Evolutionary conservation across 2,113 vertebrate genomes (phyloP), one percentile per base, ranked within the genome.

Genomic region (Poeciliopsis retropinna): DNA sequence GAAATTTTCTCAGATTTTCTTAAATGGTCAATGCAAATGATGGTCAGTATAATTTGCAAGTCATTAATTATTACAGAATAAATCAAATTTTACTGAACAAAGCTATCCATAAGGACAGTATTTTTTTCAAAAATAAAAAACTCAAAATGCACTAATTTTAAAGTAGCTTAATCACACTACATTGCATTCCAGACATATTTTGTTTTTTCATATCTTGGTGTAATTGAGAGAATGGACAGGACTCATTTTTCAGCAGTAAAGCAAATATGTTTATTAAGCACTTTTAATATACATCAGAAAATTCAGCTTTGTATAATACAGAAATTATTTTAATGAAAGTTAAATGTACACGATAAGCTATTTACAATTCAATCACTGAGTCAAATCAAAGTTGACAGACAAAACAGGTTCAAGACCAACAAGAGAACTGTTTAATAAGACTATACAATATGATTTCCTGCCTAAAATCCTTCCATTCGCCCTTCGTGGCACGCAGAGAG

Each of bases 211-310:
- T 41, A 15, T 41, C 39, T 14, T 14, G 39, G 5, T 19, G 44
- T 5, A 47, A 6, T 47, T 47, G 44, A 47, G 69, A 54, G n/a
- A 76, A 71, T 10, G 0, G 1, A 6, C 32, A 37, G 64, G 31
- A 29, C 22, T 19, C 51, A 2, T 29, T 72, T 87, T 89, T 92
- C 89, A 89, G 96, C 95, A 96, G 96, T 96, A 98, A 98, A 97
- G 97, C 97, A 98, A 98, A 98, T 98, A 98, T 97, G 98, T 99
- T 99, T 99, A 99, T 99, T 99, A 96, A 97, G 97, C 96, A 97
- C 95, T 97, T 37, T 97, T 97, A 96, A 97, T 98, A 98, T 97
- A 97, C 96, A 97, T 95, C 95, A 94, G 95, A 94, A 93, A 95
- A 95, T 95, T 95, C 94, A 1, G 95, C 95, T 95, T 95, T 94